Evolutionary conservation across 2,888 invertebrate species (phyloP).

Genomic region (Pollenia griseotomentosa): DNA sequence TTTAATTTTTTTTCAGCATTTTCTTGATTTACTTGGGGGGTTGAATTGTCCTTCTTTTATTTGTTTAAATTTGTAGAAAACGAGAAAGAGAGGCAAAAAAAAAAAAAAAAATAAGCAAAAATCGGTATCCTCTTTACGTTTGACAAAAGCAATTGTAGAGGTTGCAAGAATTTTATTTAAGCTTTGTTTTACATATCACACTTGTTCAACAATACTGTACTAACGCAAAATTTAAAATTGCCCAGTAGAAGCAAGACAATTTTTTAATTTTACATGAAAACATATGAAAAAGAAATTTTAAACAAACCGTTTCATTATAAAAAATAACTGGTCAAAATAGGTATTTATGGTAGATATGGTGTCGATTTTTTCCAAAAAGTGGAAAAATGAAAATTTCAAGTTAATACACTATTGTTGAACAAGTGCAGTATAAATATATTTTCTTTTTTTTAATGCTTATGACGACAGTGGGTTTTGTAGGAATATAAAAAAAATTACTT

Average conservation of each 20-base stretch:
- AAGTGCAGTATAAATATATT: background rate
- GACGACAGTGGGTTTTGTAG: background rate
- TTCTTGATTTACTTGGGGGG: slow-evolving; percentile 21
- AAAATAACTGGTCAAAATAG: no score
- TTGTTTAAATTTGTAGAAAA: slow-evolving; percentile 23
- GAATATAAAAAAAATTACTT: no score
- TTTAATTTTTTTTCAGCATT: slow-evolving; percentile 3
- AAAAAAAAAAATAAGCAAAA: background rate
- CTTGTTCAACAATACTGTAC: no score
- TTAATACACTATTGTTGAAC: no score
- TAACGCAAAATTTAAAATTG: no score
- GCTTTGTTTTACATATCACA: background rate
- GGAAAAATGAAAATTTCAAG: no score
- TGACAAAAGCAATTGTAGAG: slow-evolving; percentile 10
- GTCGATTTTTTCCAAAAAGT: no score
- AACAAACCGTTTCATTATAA: no score
- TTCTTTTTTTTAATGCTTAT: background rate
- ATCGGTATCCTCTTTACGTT: slow-evolving; percentile 12
- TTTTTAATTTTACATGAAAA: no score
- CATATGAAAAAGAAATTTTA: no score
- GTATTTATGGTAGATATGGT: no score
- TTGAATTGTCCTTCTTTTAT: slow-evolving; percentile 47
- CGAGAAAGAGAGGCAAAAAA: background rate
- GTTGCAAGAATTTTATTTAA: background rate
- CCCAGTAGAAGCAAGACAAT: no score